phyloP scores from a whole-genome alignment of 1,140 invertebrate species.

The Aphelenchoides besseyi region DNA sequence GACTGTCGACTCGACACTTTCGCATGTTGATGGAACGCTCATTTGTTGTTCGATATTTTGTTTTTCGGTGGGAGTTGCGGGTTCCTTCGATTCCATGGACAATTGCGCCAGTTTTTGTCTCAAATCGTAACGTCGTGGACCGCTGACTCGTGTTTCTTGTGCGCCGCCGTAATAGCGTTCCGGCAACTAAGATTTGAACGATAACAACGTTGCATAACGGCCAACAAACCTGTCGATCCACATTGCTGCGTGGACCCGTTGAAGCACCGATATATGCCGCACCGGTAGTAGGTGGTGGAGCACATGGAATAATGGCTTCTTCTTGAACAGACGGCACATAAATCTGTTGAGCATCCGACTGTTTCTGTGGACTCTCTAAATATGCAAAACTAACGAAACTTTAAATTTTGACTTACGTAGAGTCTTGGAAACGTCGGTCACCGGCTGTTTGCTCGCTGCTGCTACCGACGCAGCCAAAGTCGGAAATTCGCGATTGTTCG shows the following conservation, averaged over 20 bases:
- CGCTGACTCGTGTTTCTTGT: slow-evolving; percentile 8
- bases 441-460: slow-evolving; percentile 21
- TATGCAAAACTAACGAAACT: not conserved
- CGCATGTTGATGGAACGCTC: slow-evolving; percentile 2
- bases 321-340: not conserved
- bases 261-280: slow-evolving; percentile 51
- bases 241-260: slow-evolving; percentile 24
- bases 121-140: slow-evolving; percentile 30
- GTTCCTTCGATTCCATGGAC: slow-evolving; percentile 33
- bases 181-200: slow-evolving; percentile 22
- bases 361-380: not conserved
- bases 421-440: not conserved
- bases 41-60: not conserved
- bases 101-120: slow-evolving; percentile 34
- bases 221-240: slow-evolving; percentile 24
- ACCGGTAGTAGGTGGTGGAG: slow-evolving; percentile 18
- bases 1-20: not conserved
- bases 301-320: slow-evolving; percentile 11
- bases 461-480: slow-evolving; percentile 44
- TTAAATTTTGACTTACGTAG: not conserved
- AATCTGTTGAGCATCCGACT: not conserved
- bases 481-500: slow-evolving; percentile 55
- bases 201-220: not conserved
- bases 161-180: slow-evolving; percentile 44
- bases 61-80: slow-evolving; percentile 23